phyloP scores from a whole-genome alignment of 2,113 vertebrate species.

The Pica pica region DNA sequence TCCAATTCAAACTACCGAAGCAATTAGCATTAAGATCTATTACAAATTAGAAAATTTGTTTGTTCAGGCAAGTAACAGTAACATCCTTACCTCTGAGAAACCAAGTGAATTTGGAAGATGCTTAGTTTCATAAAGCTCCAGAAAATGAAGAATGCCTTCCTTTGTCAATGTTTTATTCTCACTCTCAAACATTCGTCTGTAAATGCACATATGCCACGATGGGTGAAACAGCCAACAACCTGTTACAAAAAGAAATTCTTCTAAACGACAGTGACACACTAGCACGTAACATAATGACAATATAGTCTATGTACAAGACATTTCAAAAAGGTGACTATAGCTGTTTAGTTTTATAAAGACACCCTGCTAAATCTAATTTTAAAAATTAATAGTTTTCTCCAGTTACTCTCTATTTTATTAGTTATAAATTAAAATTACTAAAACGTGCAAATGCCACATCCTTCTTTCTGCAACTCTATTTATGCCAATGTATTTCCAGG shows the following conservation, averaged over 20 bases:
- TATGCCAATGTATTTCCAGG: background rate
- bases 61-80: background rate
- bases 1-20: background rate
- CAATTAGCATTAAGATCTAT: background rate
- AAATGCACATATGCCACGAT: conserved; percentile 90
- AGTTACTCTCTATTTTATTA: background rate
- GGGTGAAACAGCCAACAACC: conserved; percentile 81
- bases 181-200: conserved; percentile 93
- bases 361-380: background rate
- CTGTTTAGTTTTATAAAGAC: background rate
- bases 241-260: conserved; percentile 15
- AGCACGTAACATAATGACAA: background rate
- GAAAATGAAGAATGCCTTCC: conserved; percentile 86
- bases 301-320: background rate
- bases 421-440: background rate
- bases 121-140: conserved; percentile 80
- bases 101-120: conserved; percentile 70
- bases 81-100: conserved; percentile 81
- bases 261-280: background rate
- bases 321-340: background rate
- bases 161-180: conserved; percentile 89
- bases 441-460: background rate
- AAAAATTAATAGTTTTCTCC: background rate
- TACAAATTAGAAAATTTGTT: background rate
- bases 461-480: background rate